Evolutionary conservation across 2,113 vertebrate species (phyloP).

Genomic region (Agelaius tricolor): DNA sequence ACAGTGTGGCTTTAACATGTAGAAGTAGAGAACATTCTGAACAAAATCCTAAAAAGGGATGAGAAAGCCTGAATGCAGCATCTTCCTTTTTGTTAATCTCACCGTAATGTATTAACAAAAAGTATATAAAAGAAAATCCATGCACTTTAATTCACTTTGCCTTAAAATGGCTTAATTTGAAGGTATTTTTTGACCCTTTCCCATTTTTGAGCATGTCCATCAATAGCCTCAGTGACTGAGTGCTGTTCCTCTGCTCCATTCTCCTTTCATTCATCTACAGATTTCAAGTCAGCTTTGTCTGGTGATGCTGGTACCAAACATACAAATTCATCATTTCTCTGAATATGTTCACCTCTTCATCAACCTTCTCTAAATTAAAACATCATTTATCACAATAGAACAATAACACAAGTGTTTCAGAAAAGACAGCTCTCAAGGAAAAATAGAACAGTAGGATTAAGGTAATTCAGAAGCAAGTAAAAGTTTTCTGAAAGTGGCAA

Average conservation of each 20-base stretch:
- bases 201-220: background rate
- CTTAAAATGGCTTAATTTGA: background rate
- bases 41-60: background rate
- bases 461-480: background rate
- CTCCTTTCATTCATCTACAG: background rate
- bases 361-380: background rate
- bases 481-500: background rate
- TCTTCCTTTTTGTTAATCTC: background rate
- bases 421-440: background rate
- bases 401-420: background rate
- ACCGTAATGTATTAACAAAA: background rate
- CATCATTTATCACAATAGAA: background rate
- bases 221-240: rapidly evolving
- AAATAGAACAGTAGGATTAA: background rate
- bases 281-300: background rate
- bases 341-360: background rate
- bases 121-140: background rate
- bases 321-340: background rate
- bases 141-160: background rate
- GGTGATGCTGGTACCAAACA: background rate
- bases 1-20: background rate
- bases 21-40: background rate
- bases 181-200: background rate
- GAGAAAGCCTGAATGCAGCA: background rate
- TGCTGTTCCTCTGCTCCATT: background rate